These are phyloP conservation scores for Lota lota DNA, from an alignment of 2,113 vertebrate genomes.

Conservation along the genomic window DNA sequence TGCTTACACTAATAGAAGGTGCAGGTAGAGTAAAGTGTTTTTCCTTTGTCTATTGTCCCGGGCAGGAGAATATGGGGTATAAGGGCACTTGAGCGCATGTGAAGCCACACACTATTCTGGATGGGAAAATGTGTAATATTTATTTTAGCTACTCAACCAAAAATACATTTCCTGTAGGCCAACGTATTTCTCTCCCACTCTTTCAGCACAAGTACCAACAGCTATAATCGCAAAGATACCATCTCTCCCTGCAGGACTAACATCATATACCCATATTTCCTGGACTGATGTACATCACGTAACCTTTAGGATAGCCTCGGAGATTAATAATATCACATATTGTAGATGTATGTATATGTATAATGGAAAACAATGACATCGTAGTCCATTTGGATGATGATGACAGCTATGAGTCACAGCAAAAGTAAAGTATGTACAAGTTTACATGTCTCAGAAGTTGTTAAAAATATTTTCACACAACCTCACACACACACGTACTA, in stretches of 20 bases:
- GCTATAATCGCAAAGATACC: conserved; percentile 5
- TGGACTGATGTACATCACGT: too few relatives aligned
- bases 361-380: too few relatives aligned
- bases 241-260: not conserved
- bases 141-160: conserved; percentile 43
- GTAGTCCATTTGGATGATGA: too few relatives aligned
- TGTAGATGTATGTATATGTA: too few relatives aligned
- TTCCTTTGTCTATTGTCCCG: not conserved
- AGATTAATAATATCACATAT: too few relatives aligned
- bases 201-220: conserved; percentile 25
- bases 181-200: conserved; percentile 19
- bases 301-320: too few relatives aligned
- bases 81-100: conserved; percentile 16
- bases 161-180: conserved; percentile 47
- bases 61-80: conserved; percentile 13
- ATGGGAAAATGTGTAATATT: conserved; percentile 47
- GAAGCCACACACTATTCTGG: conserved; percentile 13
- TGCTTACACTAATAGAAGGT: conserved; percentile 1
- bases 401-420: too few relatives aligned
- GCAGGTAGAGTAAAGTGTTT: not conserved
- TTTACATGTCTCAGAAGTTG: too few relatives aligned
- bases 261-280: too few relatives aligned
- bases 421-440: too few relatives aligned
- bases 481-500: too few relatives aligned
- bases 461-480: too few relatives aligned